These are phyloP conservation scores for Puma concolor DNA, from an alignment of 2,113 vertebrate genomes.

Conservation along the genomic window DNA sequence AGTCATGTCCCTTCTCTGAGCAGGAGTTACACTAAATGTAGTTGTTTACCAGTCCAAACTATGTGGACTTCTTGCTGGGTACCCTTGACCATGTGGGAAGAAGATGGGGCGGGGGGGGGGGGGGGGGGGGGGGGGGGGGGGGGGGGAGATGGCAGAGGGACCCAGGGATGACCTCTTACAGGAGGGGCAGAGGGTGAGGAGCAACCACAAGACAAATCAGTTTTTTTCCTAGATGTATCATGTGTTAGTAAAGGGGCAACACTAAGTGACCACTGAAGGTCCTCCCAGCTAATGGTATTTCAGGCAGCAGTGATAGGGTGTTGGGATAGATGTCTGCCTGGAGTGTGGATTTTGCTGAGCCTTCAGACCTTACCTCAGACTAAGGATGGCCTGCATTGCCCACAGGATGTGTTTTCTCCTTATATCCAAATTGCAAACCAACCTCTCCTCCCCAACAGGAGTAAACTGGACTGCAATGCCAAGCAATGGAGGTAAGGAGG, in stretches of 20 bases:
- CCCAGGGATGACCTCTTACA: neutral
- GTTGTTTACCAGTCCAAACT: neutral
- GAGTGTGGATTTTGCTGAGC: neutral
- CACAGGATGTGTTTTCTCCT: neutral
- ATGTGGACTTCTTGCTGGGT: neutral
- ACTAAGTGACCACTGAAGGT: neutral
- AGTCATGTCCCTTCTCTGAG: neutral
- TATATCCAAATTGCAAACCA: neutral
- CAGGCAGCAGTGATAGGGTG: neutral
- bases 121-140: too few species aligned
- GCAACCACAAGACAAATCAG: neutral
- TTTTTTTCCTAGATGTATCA: neutral
- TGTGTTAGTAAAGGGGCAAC: neutral
- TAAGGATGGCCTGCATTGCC: neutral
- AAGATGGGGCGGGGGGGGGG: neutral
- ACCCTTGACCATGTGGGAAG: neutral
- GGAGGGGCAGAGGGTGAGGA: neutral
- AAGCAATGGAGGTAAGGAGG: slow-evolving; percentile 93
- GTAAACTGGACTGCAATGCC: slow-evolving; percentile 93
- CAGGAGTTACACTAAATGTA: neutral
- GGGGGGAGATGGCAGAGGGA: neutral
- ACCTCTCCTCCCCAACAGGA: slow-evolving; percentile 82
- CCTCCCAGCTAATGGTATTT: neutral
- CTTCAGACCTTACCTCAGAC: neutral
- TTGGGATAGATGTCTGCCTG: neutral